Conservation (phyloP, 2,888 invertebrate genomes). For the Alloscopus bannaensis region DNA sequence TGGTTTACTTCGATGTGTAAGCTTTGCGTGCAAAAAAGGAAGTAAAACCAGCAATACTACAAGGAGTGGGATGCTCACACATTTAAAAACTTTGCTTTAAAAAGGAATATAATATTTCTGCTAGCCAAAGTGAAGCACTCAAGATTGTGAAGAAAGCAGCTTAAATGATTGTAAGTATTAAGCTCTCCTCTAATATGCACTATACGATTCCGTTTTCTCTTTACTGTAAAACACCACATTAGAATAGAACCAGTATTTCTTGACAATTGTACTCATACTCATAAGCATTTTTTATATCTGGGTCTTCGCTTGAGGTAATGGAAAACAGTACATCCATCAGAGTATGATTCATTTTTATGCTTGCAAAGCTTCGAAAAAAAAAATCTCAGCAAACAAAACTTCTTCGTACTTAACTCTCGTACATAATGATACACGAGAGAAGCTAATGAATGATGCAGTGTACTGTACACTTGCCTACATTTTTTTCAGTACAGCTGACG, state of each 20-base stretch:
- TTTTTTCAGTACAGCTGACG: conserved; percentile 28
- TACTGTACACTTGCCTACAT: conserved; percentile 11
- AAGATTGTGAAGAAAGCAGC: conserved; percentile 19
- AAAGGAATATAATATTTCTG: no score
- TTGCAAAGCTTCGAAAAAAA: no score
- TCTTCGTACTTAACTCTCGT: no score
- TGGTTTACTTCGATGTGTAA: no score
- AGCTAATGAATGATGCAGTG: no score
- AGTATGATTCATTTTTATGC: neutral
- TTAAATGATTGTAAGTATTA: conserved; percentile 58
- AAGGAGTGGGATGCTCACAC: no score
- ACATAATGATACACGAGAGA: no score
- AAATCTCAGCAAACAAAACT: no score
- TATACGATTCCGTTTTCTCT: neutral
- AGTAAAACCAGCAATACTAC: no score
- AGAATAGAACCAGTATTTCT: conserved; percentile 24
- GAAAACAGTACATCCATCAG: neutral
- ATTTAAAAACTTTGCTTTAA: no score
- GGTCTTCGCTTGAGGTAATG: conserved; percentile 2
- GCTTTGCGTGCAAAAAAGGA: no score
- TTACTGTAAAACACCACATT: neutral
- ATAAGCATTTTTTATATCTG: neutral
- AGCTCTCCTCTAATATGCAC: no score
- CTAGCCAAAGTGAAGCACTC: neutral
- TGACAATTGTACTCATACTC: conserved; percentile 22